Conservation (phyloP, 2,113 vertebrate genomes). For the Chelonoidis abingdonii region DNA sequence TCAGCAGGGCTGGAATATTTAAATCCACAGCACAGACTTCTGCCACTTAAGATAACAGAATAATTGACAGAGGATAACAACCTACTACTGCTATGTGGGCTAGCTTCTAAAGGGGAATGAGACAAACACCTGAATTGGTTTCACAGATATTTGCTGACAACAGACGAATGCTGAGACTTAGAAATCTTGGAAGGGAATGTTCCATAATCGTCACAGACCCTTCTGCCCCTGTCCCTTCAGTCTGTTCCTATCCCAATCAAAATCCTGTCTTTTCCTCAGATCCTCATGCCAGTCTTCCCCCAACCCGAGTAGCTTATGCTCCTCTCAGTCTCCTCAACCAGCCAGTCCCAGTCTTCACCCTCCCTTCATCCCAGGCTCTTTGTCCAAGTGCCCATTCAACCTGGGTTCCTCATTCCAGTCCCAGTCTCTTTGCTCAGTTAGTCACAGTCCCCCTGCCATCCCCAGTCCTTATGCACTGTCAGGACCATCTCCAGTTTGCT, state of each 20-base stretch:
- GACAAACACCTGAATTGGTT: not conserved
- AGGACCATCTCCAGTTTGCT: not conserved
- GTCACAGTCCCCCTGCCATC: not conserved
- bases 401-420: not conserved
- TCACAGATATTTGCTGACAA: rapidly evolving
- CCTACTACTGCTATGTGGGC: not conserved
- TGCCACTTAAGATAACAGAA: not conserved
- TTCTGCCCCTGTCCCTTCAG: not conserved
- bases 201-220: not conserved
- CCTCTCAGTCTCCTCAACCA: not conserved
- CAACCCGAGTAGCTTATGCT: not conserved
- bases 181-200: not conserved
- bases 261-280: not conserved
- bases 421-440: not conserved
- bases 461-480: not conserved
- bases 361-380: not conserved
- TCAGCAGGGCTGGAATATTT: not conserved
- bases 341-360: not conserved
- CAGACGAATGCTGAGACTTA: not conserved
- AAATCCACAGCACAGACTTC: rapidly evolving
- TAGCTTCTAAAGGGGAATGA: not conserved
- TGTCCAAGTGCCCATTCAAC: not conserved
- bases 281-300: not conserved
- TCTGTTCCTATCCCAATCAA: not conserved
- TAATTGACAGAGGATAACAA: not conserved